A percentile compares a stretch with the other conserved stretches of the same genome.
phyloP scores from a whole-genome alignment of 2,888 invertebrate genomes.

The Aplocera efformata region DNA sequence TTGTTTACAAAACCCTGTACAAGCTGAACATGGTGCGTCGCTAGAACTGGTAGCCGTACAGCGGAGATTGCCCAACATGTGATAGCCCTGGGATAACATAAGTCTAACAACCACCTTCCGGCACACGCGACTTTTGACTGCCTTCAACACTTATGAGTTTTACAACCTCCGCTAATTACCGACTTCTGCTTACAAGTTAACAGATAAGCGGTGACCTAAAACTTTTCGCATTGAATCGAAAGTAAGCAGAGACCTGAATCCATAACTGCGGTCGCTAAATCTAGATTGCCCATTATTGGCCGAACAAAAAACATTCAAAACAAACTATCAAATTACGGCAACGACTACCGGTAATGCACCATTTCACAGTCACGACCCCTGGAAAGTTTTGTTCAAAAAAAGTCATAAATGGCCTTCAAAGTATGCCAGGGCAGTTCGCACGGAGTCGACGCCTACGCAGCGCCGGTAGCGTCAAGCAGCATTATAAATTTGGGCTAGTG shows the following conservation, averaged over 20 bases:
- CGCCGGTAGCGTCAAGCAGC: constrained; percentile 31
- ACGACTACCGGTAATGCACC: constrained; percentile 56
- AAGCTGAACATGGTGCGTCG: constrained; percentile 15
- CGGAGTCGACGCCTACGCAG: constrained; percentile 33
- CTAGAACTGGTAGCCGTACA: constrained; percentile 21
- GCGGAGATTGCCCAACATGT: constrained; percentile 49
- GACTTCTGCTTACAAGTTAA: constrained; percentile 36
- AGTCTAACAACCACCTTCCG: constrained; percentile 65
- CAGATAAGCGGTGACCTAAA: constrained; percentile 29
- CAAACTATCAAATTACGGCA: constrained; percentile 52
- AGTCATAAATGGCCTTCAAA: constrained; percentile 48
- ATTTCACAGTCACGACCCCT: constrained; percentile 75
- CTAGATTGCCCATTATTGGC: constrained; percentile 48
- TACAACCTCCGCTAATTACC: constrained; percentile 56
- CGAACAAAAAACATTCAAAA: constrained; percentile 48
- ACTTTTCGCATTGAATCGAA: constrained; percentile 34
- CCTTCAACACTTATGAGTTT: constrained; percentile 45
- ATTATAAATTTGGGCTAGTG: constrained; percentile 64
- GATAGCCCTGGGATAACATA: constrained; percentile 70
- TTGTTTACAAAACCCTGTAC: constrained; percentile 27
- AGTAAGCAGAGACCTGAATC: constrained; percentile 29
- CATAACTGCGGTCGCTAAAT: constrained; percentile 14
- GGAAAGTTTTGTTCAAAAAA: constrained; percentile 60
- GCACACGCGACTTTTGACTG: constrained; percentile 58
- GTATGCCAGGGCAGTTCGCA: constrained; percentile 72